These are phyloP conservation scores for Ceyx melanurus DNA, from an alignment of 2,113 vertebrate genomes.

Conservation along the genomic window DNA sequence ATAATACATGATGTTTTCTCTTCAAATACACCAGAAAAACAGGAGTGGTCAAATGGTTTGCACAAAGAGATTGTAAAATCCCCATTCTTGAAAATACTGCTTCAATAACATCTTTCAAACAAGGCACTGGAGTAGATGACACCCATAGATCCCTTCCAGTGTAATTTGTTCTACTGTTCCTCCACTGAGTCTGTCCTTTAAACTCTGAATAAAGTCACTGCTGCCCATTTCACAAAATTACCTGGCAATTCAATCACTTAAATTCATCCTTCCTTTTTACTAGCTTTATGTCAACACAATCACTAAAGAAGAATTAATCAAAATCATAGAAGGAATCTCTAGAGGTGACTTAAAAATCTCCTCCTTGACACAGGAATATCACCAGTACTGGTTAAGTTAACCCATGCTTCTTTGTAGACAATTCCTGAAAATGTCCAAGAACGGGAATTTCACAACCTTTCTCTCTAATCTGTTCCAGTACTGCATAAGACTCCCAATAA, in stretches of 20 bases:
- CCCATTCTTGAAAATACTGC: background rate
- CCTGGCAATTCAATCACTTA: background rate
- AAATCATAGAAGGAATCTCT: background rate
- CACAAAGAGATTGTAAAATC: background rate
- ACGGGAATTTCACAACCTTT: background rate
- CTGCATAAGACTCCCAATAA: background rate
- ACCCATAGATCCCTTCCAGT: background rate
- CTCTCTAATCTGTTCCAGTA: background rate
- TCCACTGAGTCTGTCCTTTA: background rate
- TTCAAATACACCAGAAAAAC: background rate
- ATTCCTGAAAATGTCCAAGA: background rate
- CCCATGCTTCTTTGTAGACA: background rate
- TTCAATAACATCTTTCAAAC: background rate
- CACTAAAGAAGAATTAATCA: background rate
- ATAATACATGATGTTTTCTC: background rate
- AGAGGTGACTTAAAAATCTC: background rate
- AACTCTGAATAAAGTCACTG: background rate
- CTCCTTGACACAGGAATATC: background rate
- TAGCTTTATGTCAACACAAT: background rate
- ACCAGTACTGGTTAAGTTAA: background rate
- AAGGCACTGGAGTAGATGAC: background rate
- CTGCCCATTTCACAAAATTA: background rate
- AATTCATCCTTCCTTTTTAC: background rate
- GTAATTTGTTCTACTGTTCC: background rate
- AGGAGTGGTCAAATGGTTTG: background rate